Percentiles rank a stretch among this genome's conserved stretches.
phyloP scores from a whole-genome alignment of 2,113 vertebrate species.

The Lipophrys pholis region DNA sequence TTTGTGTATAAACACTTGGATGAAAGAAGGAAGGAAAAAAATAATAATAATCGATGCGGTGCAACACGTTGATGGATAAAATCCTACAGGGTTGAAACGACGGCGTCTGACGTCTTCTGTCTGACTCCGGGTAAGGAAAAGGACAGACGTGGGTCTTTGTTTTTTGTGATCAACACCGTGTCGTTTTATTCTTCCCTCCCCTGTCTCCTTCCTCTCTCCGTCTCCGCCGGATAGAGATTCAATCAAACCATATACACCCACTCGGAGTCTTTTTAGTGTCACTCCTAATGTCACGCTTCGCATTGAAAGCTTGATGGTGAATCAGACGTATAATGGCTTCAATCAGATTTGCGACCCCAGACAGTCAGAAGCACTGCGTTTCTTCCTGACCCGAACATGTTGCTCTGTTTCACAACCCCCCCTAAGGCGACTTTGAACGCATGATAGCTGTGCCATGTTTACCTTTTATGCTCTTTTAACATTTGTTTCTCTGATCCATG shows the following conservation, averaged over 20 bases:
- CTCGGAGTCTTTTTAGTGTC: conserved; percentile 44
- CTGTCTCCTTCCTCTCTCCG: not conserved
- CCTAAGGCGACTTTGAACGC: conserved; percentile 3
- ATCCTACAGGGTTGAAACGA: conserved; percentile 41
- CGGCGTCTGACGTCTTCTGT: conserved; percentile 9
- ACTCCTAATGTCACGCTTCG: conserved; percentile 60
- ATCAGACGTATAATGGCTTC: conserved; percentile 62
- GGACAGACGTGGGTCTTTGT: conserved; percentile 25
- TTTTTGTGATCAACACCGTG: conserved; percentile 4
- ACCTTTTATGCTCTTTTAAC: conserved; percentile 38
- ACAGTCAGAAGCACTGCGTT: not conserved
- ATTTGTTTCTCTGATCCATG: not conserved
- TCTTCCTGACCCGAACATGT: conserved; percentile 47
- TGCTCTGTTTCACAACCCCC: conserved; percentile 26
- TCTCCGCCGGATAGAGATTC: conserved; percentile 35
- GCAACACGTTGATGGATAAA: conserved; percentile 58
- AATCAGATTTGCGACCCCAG: conserved; percentile 55
- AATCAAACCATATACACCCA: conserved; percentile 46
- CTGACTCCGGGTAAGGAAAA: conserved; percentile 11
- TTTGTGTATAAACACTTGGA: conserved; percentile 53
- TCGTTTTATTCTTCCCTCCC: not conserved
- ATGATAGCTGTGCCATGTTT: conserved; percentile 34
- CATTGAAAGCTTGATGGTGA: conserved; percentile 57
- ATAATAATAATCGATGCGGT: conserved; percentile 31
- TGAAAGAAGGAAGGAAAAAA: not conserved